Base-by-base conservation (phyloP, 2,888 invertebrate genomes). In the Cyclophora albipunctata region DNA sequence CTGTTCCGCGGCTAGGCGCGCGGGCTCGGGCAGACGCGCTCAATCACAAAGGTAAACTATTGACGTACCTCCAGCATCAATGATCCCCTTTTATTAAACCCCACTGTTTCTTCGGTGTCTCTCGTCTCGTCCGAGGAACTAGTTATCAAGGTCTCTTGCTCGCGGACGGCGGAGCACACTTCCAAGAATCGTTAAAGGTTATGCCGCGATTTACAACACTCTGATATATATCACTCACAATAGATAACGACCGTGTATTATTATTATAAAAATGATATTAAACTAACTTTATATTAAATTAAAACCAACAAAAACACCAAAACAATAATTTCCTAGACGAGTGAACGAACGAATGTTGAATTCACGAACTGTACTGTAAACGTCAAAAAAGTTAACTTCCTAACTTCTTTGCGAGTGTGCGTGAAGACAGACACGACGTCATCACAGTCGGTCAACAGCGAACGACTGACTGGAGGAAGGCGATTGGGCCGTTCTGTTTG, bases 41-140 rank as follows among this genome's bases (percentile, higher is more conserved):
- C 81, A 72, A 80, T 76, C 37, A 74, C 75, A 34, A 33, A 43
- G 42, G 80, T 78, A 83, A 81, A 78, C 78, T 84, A 84, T 77
- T 81, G 77, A 89, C 89, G 85, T 89, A 89, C 88, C 89, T 89
- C 87, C 77, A 81, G 81, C 85, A 84, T 87, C 81, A 87, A 86
- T 87, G 84, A 86, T 88, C 86, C 86, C 81, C 53, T 79, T 83
- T 73, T 81, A 85, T 64, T 69, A 70, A 20, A 37, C 37, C 37
- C 5, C 4, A 86, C 81, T 86, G 85, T 87, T 81, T 81, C 80
- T 78, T 76, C 82, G 78, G 69, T 81, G 76, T 77, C 81, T 78
- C 73, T 84, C 78, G 83, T 78, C 73, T 84, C 78, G 83, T 78
- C 84, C 80, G 80, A 87, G 82, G 83, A 88, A 88, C 89, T 77